phyloP scores from a whole-genome alignment of 64 coral and sea anemone genomes.

The Acropora yongei region DNA sequence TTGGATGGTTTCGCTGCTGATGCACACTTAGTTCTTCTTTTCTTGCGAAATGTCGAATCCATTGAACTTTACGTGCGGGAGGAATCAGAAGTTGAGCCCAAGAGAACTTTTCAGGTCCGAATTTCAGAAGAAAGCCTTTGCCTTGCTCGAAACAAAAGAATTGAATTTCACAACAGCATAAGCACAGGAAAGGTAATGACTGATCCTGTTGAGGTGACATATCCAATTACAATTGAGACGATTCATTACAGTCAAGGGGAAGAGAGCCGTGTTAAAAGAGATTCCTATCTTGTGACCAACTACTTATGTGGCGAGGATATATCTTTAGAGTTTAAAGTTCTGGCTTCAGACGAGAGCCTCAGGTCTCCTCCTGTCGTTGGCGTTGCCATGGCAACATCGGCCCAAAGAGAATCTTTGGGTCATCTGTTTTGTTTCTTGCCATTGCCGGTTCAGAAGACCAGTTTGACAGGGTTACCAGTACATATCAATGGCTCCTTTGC shows the following conservation, averaged over 20 bases:
- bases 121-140: slow-evolving; percentile 38
- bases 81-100: slow-evolving; percentile 5
- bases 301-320: slow-evolving; percentile 61
- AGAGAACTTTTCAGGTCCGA: slow-evolving; percentile 63
- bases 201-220: slow-evolving; percentile 48
- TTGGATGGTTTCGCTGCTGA: slow-evolving; percentile 74
- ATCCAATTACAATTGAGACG: slow-evolving; percentile 63
- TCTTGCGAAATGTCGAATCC: slow-evolving; percentile 84
- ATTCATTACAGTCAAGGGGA: not conserved
- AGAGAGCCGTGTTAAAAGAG: not conserved
- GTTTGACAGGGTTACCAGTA: slow-evolving; percentile 87
- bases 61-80: slow-evolving; percentile 78
- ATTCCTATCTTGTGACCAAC: slow-evolving; percentile 74
- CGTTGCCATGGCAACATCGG: slow-evolving; percentile 44
- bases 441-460: slow-evolving; percentile 81
- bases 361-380: slow-evolving; percentile 83
- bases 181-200: not conserved
- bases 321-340: slow-evolving; percentile 48
- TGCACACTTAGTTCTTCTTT: slow-evolving; percentile 75
- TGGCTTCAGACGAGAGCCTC: slow-evolving; percentile 62
- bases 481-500: slow-evolving; percentile 98
- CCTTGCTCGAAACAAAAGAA: slow-evolving; percentile 49
- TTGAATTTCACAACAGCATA: slow-evolving; percentile 56
- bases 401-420: not conserved
- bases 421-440: slow-evolving; percentile 95